These are phyloP conservation scores for Chouioia cunea DNA, from an alignment of 2,888 invertebrate genomes.

Conservation along the genomic window DNA sequence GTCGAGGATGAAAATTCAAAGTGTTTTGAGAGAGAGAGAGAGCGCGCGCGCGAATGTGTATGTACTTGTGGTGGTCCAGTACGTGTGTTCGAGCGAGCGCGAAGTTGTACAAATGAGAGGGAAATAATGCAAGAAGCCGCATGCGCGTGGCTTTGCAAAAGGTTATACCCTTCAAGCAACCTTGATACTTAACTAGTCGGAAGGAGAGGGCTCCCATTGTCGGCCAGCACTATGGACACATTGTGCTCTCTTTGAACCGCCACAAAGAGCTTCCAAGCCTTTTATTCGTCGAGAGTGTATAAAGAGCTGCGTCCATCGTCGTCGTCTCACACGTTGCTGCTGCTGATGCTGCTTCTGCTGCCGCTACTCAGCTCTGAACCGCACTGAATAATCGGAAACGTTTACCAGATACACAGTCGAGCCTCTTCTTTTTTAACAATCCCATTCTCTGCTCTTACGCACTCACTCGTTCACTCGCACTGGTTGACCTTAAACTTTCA, in stretches of 20 bases:
- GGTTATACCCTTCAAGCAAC: conserved; percentile 60
- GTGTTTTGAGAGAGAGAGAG: not conserved
- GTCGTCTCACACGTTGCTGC: too few relatives aligned
- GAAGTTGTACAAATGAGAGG: conserved; percentile 37
- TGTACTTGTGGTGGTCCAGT: conserved; percentile 10
- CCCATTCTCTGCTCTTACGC: conserved; percentile 9
- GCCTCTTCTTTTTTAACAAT: conserved; percentile 13
- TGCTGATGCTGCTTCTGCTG: too few relatives aligned
- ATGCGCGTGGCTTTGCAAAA: conserved; percentile 44
- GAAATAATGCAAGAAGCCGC: conserved; percentile 43
- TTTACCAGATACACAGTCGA: conserved; percentile 18
- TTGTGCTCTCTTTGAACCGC: conserved; percentile 63
- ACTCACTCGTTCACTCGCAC: too few relatives aligned
- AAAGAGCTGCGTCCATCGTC: too few relatives aligned
- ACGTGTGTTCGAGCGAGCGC: conserved; percentile 17
- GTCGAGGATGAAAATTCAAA: conserved; percentile 6
- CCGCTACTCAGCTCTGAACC: too few relatives aligned
- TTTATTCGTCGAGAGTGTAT: conserved; percentile 43
- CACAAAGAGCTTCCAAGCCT: conserved; percentile 55
- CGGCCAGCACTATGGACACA: conserved; percentile 60
- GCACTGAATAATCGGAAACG: conserved; percentile 39
- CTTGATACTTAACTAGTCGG: conserved; percentile 63
- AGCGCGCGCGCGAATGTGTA: not conserved
- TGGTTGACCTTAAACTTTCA: conserved; percentile 12
- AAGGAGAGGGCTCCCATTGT: conserved; percentile 54